Conservation (phyloP, 2,797 vertebrate species). For the Lepus townsendii region DNA sequence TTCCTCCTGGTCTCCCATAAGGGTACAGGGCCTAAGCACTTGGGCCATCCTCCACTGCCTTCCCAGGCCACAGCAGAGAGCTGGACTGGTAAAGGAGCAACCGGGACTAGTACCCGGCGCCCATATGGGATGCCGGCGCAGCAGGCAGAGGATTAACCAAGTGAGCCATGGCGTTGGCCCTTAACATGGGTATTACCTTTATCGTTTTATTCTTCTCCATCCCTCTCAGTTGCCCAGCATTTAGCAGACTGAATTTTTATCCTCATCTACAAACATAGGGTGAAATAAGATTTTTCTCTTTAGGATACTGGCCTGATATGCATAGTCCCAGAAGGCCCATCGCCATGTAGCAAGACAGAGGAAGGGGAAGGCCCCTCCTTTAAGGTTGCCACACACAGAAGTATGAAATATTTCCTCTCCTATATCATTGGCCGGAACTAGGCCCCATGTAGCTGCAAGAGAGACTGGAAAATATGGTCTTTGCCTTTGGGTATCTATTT, state of each 20-base stretch:
- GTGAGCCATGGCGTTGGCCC: too few species aligned
- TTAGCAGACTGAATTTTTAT: slow-evolving; percentile 40
- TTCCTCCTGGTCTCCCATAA: too few species aligned
- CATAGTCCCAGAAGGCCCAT: not conserved
- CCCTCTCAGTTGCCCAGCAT: not conserved
- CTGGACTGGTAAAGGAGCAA: too few species aligned
- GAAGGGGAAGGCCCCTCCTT: not conserved
- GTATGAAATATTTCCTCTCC: not conserved
- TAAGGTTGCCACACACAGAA: not conserved
- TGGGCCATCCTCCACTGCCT: too few species aligned
- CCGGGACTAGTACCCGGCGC: too few species aligned
- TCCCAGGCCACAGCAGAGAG: too few species aligned
- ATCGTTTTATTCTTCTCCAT: not conserved
- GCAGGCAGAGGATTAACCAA: too few species aligned
- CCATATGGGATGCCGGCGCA: too few species aligned
- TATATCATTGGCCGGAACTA: not conserved
- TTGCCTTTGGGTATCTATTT: not conserved
- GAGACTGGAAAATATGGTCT: not conserved
- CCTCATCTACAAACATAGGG: not conserved
- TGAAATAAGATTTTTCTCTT: slow-evolving; percentile 6
- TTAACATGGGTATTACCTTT: not conserved
- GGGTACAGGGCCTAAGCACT: too few species aligned
- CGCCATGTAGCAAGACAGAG: not conserved
- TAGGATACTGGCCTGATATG: not conserved
- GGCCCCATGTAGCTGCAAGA: not conserved